Percentiles rank a stretch among this genome's conserved stretches.
These are phyloP conservation scores for Nemapogon koenigi DNA, from an alignment of 2,888 invertebrate genomes.

Conservation along the genomic window DNA sequence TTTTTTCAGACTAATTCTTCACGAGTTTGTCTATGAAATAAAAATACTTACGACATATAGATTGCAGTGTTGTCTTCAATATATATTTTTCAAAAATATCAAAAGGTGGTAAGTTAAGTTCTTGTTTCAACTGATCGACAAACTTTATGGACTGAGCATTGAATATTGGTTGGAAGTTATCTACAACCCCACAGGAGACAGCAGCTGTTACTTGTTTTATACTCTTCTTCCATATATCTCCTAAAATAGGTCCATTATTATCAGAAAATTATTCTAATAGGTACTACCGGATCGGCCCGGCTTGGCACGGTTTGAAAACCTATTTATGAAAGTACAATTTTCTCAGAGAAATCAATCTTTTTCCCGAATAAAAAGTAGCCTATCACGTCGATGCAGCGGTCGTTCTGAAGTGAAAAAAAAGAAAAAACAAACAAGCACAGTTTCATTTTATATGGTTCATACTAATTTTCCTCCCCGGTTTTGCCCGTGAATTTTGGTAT, in stretches of 20 bases:
- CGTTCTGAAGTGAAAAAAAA: too few species aligned
- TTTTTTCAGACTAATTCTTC: neutral
- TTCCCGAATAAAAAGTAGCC: too few species aligned
- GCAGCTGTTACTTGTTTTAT: conserved; percentile 34
- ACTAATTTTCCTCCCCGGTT: too few species aligned
- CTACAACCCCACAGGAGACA: conserved; percentile 29
- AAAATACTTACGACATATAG: conserved; percentile 37
- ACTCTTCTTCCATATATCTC: conserved; percentile 33
- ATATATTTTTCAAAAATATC: conserved; percentile 28
- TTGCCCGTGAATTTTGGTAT: too few species aligned
- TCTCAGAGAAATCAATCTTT: too few species aligned
- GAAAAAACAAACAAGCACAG: neutral
- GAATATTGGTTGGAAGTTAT: conserved; percentile 33
- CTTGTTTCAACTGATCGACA: conserved; percentile 21
- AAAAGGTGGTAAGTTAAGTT: conserved; percentile 28
- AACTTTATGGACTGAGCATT: conserved; percentile 29
- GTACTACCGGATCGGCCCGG: neutral
- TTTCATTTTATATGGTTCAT: too few species aligned
- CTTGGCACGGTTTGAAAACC: too few species aligned
- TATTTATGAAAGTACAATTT: too few species aligned
- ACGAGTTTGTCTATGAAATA: neutral
- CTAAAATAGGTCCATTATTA: conserved; percentile 20
- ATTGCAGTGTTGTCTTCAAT: conserved; percentile 30
- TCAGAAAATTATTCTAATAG: neutral
- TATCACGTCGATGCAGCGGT: too few species aligned